Evolutionary conservation across 1,140 invertebrate species (phyloP).

Genomic region (Saccostrea cuccullata): DNA sequence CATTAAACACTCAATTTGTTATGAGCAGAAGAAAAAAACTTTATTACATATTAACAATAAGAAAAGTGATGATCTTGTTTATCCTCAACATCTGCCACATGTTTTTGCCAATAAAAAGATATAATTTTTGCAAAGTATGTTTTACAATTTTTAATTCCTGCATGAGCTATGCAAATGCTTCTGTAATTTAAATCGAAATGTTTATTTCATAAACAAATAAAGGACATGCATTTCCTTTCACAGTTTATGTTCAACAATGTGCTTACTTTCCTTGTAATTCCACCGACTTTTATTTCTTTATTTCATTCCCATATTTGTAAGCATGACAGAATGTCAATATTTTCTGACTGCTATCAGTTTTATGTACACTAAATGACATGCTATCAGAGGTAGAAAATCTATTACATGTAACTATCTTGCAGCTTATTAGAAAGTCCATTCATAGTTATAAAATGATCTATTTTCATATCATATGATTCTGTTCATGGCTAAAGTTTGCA

Average conservation of each 20-base stretch:
- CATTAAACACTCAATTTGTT: too few species aligned
- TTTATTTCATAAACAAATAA: background rate
- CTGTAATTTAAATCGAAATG: background rate
- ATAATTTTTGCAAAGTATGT: background rate
- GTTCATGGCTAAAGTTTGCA: background rate
- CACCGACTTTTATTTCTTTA: background rate
- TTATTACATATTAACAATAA: background rate
- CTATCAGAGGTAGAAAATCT: background rate
- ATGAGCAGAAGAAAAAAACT: too few species aligned
- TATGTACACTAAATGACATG: background rate
- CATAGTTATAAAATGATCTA: background rate
- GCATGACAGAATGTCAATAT: background rate
- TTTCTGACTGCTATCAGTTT: background rate
- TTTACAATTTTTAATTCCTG: background rate
- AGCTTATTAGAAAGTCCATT: background rate
- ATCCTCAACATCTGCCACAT: background rate
- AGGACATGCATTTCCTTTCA: background rate
- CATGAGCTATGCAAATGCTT: constrained; percentile 12
- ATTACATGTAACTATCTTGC: background rate
- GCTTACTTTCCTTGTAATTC: background rate
- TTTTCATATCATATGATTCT: background rate
- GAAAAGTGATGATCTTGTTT: background rate
- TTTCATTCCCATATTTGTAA: background rate
- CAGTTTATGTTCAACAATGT: background rate
- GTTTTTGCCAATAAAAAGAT: background rate